Evolutionary conservation across 2,797 vertebrate genomes (phyloP).

Genomic region (Balearica regulorum): DNA sequence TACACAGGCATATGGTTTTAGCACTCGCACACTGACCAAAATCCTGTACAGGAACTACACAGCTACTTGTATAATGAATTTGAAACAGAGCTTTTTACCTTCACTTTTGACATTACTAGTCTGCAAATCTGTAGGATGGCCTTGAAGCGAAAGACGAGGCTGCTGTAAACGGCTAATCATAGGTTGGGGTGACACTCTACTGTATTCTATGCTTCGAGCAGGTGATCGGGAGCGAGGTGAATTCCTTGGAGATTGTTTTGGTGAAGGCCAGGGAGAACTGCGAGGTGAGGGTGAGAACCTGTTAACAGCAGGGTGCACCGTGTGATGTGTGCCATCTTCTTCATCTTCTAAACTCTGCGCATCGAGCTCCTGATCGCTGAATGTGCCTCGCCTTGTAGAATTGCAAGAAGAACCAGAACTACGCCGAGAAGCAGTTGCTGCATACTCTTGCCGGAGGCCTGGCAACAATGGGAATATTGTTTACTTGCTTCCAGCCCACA

Average conservation of each 20-base stretch:
- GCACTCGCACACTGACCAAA: background rate
- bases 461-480: background rate
- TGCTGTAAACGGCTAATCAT: conserved; percentile 95
- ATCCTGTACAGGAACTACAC: background rate
- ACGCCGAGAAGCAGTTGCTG: conserved; percentile 91
- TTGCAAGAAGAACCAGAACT: conserved; percentile 98
- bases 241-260: conserved; percentile 89
- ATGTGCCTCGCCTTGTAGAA: conserved; percentile 90
- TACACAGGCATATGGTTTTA: background rate
- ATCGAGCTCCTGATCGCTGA: conserved; percentile 97
- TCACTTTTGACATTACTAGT: conserved; percentile 93
- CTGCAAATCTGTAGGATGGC: conserved; percentile 88
- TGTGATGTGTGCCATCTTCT: conserved; percentile 85
- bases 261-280: conserved; percentile 88
- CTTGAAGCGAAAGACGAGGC: conserved; percentile 93
- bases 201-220: conserved; percentile 90
- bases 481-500: background rate
- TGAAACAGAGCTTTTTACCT: conserved; percentile 77
- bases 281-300: conserved; percentile 96
- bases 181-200: conserved; percentile 89
- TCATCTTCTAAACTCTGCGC: conserved; percentile 97
- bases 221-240: conserved; percentile 97
- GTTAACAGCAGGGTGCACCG: conserved; percentile 85
- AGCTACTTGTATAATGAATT: background rate
- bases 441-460: conserved; percentile 97